Evolutionary conservation across 2,888 invertebrate genomes (phyloP), one percentile per base, ranked within the genome.

Genomic region (Philhelius pedissequus): DNA sequence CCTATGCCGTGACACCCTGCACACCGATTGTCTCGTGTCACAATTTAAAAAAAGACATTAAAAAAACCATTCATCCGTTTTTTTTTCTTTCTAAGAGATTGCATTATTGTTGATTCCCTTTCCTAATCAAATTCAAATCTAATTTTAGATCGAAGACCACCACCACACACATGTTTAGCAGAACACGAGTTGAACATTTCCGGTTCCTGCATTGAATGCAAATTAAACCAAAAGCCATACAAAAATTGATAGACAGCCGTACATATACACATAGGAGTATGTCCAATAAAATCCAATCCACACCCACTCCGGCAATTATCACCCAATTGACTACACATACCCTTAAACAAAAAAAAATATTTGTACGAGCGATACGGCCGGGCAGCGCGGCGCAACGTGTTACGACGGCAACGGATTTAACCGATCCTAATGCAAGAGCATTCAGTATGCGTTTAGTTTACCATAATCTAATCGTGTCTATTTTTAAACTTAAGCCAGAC

Each of bases 381-480:
- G n/a, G n/a, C n/a, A n/a, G n/a, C n/a, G n/a, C n/a, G n/a, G n/a
- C n/a, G n/a, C n/a, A n/a, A n/a, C n/a, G n/a, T n/a, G n/a, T n/a
- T n/a, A 13, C 6, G 38, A n/a, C 38, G 40, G 3, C n/a, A 4
- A 58, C 43, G 48, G 35, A 75, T 62, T 15, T 38, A 70, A 48
- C 25, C 58, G 70, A 43, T 75, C 79, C 75, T 58, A 56, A 71
- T 79, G 80, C 75, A 66, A 70, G 62, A 70, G 60, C 76, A 56
- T 76, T 80, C 66, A 71, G 80, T 45, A 79, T 76, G 76, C 80
- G 84, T 84, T 84, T 68, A 80, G 84, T 80, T 84, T 68, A 76
- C 84, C 84, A 84, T 84, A n/a, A 84, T 84, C 84, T 84, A 84
- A 84, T 84, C 80, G 80, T 32, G 64, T 84, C 84, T 84, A 84